Base-by-base conservation (phyloP, 2,888 invertebrate genomes). In the Drosophila birchii region DNA sequence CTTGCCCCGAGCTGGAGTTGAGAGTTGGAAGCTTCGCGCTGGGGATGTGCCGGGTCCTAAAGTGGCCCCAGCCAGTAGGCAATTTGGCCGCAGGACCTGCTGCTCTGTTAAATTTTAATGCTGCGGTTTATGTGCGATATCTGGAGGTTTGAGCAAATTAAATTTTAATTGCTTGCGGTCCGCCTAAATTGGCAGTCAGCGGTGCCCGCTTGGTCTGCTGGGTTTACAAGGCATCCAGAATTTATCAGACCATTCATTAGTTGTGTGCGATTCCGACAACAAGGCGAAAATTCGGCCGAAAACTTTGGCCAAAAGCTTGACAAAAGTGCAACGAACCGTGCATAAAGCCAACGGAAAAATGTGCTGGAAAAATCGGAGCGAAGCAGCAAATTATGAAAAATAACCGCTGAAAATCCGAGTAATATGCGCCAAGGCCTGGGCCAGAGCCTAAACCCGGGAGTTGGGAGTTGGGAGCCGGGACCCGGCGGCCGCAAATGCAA, bases 131-230 rank as follows among this genome's bases (percentile, higher is more conserved):
- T 72, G 69, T 69, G 66, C 61, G 53, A 58, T 64, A 80, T 26
- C 61, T 63, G 39, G 68, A 59, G 70, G 54, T 71, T 73, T 62
- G 60, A 59, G 56, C 18, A 69, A 86, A 84, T 84, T 72, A 88
- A 86, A 88, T 72, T 81, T 78, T 81, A 82, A 87, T 88, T 86
- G 77, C 69, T 73, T 80, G 70, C 68, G 89, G 76, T 74, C 62
- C 57, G 44, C 72, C 62, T 44, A 63, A 72, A 74, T 76, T 76
- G 72, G 66, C 79, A 64, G 61, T 51, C 56, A 56, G 56, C 43
- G 45, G 39, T 43, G 39, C 23, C 34, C 62, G 47, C 29, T 53
- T 57, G 76, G 60, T 53, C 38, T 29, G 38, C 23, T 67, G 53
- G 64, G 49, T 39, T 75, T 78, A 44, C 73, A 78, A 64, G 51